Conservation (phyloP, 2,888 invertebrate genomes). For the Sinopyrophorus schimmeli region DNA sequence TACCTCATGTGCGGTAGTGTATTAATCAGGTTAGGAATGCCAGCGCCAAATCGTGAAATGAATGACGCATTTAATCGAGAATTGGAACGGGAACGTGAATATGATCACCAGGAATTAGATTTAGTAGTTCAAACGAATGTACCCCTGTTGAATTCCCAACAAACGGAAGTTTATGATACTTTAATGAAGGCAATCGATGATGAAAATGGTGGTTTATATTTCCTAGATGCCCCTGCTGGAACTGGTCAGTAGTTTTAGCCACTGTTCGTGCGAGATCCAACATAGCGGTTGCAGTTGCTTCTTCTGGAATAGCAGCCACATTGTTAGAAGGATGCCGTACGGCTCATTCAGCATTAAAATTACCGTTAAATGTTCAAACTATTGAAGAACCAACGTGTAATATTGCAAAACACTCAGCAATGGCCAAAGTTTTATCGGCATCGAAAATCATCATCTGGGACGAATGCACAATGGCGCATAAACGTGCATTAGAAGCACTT, state of each 20-base stretch:
- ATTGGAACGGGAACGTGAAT: background rate
- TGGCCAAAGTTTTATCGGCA: conserved; percentile 41
- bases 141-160: background rate
- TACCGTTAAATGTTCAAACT: conserved; percentile 44
- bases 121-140: background rate
- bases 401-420: conserved; percentile 38
- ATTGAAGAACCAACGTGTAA: conserved; percentile 45
- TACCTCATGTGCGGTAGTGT: background rate
- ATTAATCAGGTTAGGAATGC: background rate
- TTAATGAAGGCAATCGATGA: background rate
- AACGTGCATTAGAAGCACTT: conserved; percentile 6
- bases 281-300: conserved; percentile 38
- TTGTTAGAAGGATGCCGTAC: conserved; percentile 49
- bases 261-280: conserved; percentile 23
- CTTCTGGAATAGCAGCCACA: conserved; percentile 51
- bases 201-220: background rate
- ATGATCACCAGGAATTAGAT: background rate
- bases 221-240: no score
- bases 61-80: background rate
- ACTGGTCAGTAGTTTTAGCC: conserved; percentile 1
- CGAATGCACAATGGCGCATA: conserved; percentile 48
- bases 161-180: background rate
- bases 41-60: conserved; percentile 1
- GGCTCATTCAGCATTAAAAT: conserved; percentile 49
- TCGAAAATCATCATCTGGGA: conserved; percentile 51